phyloP scores from a whole-genome alignment of 1,140 invertebrate genomes.

The Brachionus asplanchnoidis region DNA sequence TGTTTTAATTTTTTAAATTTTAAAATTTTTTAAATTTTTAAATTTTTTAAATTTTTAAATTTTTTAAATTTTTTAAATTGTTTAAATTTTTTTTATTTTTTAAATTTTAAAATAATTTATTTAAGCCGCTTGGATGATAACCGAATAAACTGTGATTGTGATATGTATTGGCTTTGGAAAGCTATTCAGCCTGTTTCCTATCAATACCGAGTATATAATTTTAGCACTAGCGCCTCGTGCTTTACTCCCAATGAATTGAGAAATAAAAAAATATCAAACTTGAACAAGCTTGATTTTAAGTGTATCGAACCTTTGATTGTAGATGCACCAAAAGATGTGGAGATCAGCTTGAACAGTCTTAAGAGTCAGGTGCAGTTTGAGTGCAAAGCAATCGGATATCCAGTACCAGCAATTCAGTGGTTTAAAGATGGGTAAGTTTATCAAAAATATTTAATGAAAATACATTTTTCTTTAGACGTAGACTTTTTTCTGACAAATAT shows the following conservation, averaged over 20 bases:
- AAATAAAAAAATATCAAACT: not conserved
- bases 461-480: not conserved
- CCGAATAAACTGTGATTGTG: not conserved
- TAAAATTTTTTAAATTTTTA: not conserved
- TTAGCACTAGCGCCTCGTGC: not conserved
- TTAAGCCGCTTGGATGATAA: conserved; percentile 16
- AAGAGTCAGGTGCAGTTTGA: not conserved
- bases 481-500: conserved; percentile 20
- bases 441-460: not conserved
- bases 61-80: not conserved
- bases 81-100: not conserved
- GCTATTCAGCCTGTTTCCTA: not conserved
- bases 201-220: not conserved
- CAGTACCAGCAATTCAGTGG: conserved; percentile 21
- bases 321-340: not conserved
- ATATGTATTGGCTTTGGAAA: conserved; percentile 25
- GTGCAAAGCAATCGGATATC: not conserved
- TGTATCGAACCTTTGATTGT: conserved; percentile 3
- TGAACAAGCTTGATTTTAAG: not conserved
- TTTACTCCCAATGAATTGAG: not conserved
- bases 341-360: not conserved
- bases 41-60: too few species aligned
- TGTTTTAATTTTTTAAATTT: not conserved
- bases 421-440: not conserved
- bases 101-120: not conserved